Percentiles rank a stretch among this genome's conserved stretches.
Evolutionary conservation across 92 coral and sea anemone genomes (phyloP).

Genomic region (Phenganax stokvisi): DNA sequence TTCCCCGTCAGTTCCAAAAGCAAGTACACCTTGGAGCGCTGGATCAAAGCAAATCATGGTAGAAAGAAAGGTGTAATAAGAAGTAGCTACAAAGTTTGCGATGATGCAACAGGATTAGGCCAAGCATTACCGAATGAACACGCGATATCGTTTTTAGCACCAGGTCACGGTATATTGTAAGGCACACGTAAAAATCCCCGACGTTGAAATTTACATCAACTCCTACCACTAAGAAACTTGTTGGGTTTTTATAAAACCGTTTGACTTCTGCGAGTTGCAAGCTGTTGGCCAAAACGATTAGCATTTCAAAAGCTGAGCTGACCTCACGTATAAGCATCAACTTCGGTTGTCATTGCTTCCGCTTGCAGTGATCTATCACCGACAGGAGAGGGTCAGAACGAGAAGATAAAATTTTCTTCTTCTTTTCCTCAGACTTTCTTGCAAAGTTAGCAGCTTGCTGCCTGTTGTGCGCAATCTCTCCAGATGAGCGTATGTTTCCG

Average conservation of each 20-base stretch:
- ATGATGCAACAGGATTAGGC: conserved; percentile 48
- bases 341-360: neutral
- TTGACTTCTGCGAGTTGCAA: conserved; percentile 48
- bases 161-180: conserved; percentile 49
- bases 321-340: conserved; percentile 33
- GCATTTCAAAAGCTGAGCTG: conserved; percentile 46
- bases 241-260: conserved; percentile 52
- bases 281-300: conserved; percentile 47
- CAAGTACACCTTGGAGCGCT: conserved; percentile 17
- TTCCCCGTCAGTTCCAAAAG: conserved; percentile 50
- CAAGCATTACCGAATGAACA: conserved; percentile 43
- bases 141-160: conserved; percentile 40
- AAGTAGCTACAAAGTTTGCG: conserved; percentile 25
- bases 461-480: conserved; percentile 7
- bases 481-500: neutral
- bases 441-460: conserved; percentile 13
- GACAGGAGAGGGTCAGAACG: conserved; percentile 11
- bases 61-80: conserved; percentile 34
- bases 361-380: conserved; percentile 16
- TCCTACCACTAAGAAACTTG: conserved; percentile 44
- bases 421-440: neutral
- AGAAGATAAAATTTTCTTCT: neutral
- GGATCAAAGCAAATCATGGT: conserved; percentile 8
- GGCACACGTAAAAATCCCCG: conserved; percentile 42
- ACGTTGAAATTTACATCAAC: conserved; percentile 52